phyloP scores from a whole-genome alignment of 1,140 invertebrate species.

The Drosophila bifasciata region DNA sequence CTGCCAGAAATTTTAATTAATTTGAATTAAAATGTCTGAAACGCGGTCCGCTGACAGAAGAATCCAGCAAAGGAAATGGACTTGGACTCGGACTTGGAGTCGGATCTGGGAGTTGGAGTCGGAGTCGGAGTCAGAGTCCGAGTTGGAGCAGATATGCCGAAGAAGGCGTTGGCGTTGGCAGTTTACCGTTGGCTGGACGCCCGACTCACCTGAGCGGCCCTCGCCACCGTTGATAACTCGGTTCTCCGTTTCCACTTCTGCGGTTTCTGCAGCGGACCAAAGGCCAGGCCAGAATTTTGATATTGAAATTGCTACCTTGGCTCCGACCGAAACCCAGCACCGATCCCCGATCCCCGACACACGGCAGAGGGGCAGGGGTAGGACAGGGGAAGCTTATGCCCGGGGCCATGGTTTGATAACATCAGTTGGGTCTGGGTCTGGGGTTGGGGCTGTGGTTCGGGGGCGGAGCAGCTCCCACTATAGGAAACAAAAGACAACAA shows the following conservation, averaged over 20 bases:
- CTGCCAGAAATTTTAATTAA: constrained; percentile 71
- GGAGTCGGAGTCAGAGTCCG: constrained; percentile 1
- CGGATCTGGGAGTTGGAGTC: background rate
- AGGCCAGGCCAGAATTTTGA: constrained; percentile 74
- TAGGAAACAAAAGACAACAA: constrained; percentile 73
- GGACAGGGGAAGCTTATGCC: constrained; percentile 71
- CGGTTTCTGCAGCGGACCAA: constrained; percentile 63
- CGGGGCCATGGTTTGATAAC: constrained; percentile 65
- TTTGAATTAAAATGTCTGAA: constrained; percentile 74
- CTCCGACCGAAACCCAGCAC: background rate
- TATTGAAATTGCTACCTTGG: constrained; percentile 81
- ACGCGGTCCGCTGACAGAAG: constrained; percentile 44
- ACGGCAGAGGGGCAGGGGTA: too few species aligned
- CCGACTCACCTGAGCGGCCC: constrained; percentile 60
- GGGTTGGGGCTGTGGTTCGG: background rate
- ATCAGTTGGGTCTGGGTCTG: constrained; percentile 44
- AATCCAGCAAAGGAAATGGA: constrained; percentile 31
- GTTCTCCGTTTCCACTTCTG: constrained; percentile 31
- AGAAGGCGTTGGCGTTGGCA: constrained; percentile 75
- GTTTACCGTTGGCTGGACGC: constrained; percentile 66
- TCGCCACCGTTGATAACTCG: constrained; percentile 41
- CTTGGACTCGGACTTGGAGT: constrained; percentile 20
- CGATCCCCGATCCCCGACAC: too few species aligned
- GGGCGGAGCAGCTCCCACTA: constrained; percentile 53
- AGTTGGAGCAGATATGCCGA: constrained; percentile 57